phyloP scores from a whole-genome alignment of 2,888 invertebrate genomes.

The Rotaria macrura region DNA sequence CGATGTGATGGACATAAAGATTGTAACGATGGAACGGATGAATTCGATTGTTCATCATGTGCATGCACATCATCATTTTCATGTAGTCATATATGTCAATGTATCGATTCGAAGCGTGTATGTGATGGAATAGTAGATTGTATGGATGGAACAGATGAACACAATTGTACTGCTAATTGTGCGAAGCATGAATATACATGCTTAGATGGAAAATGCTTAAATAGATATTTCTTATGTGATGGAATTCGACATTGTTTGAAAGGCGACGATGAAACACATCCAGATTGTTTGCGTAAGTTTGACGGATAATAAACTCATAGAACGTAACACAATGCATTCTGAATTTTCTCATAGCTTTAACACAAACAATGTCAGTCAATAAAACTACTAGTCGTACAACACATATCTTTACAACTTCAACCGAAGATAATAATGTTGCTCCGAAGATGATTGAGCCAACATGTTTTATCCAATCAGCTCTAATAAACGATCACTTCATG shows the following conservation, averaged over 20 bases:
- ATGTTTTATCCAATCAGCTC: not conserved
- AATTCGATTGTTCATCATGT: slow-evolving; percentile 56
- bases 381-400: too few relatives aligned
- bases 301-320: not conserved
- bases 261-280: slow-evolving; percentile 32
- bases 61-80: slow-evolving; percentile 20
- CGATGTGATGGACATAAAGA: slow-evolving; percentile 50
- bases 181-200: slow-evolving; percentile 25
- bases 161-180: slow-evolving; percentile 23
- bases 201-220: slow-evolving; percentile 27
- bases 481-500: not conserved
- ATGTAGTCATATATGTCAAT: slow-evolving; percentile 24
- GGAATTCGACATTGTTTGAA: slow-evolving; percentile 20
- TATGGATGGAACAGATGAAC: slow-evolving; percentile 35
- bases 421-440: not conserved
- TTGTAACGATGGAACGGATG: slow-evolving; percentile 64
- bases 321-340: not conserved
- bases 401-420: too few relatives aligned
- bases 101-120: slow-evolving; percentile 28
- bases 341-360: not conserved
- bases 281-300: not conserved
- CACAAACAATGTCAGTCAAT: not conserved
- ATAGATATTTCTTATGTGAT: slow-evolving; percentile 23
- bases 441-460: not conserved
- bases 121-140: slow-evolving; percentile 35